Percentiles rank a stretch among this genome's conserved stretches.
These are phyloP conservation scores for Erythrocercus mccallii DNA, from an alignment of 2,113 vertebrate genomes.

Conservation along the genomic window DNA sequence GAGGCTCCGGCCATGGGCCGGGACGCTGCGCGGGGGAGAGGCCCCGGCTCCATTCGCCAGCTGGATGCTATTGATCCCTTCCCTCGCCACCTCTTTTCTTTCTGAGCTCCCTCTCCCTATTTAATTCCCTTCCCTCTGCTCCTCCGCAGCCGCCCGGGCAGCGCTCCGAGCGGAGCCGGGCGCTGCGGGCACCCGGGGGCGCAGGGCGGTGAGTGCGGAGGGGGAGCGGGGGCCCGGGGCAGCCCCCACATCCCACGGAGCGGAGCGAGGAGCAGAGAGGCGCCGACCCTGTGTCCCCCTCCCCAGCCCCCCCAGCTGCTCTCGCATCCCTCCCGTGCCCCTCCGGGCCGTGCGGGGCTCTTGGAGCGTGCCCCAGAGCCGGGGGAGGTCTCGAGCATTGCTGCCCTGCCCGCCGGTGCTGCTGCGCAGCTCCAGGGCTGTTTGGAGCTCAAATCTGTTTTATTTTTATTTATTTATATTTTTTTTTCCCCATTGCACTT, in stretches of 20 bases:
- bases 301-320: neutral
- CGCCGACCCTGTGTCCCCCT: neutral
- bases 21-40: neutral
- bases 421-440: neutral
- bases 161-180: neutral
- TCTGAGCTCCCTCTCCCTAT: slow-evolving; percentile 19
- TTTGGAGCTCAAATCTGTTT: neutral
- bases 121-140: slow-evolving; percentile 55
- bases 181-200: neutral
- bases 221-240: neutral
- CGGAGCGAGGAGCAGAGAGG: neutral
- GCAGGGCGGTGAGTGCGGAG: neutral
- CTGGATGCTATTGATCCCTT: slow-evolving; percentile 71
- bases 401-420: neutral
- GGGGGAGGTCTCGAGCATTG: neutral
- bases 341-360: neutral
- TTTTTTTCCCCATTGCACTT: neutral
- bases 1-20: neutral
- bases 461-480: neutral
- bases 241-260: neutral
- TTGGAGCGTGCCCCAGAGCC: neutral
- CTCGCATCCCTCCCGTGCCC: neutral
- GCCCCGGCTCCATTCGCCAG: slow-evolving; percentile 54
- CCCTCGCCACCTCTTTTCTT: slow-evolving; percentile 14
- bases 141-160: neutral